These are phyloP conservation scores for Lateolabrax maculatus DNA, from an alignment of 2,797 vertebrate species.

Conservation along the genomic window DNA sequence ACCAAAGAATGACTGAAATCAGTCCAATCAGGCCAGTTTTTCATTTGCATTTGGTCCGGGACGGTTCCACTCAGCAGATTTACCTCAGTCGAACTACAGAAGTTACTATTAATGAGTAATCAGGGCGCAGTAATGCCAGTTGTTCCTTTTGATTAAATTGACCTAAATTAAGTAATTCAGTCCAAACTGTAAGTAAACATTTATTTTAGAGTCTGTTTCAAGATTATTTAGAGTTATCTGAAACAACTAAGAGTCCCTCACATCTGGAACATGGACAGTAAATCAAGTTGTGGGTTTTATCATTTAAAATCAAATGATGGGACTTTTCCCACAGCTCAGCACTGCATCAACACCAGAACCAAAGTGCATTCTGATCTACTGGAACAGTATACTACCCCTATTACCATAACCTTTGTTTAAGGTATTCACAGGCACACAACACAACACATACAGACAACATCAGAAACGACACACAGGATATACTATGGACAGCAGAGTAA, in stretches of 20 bases:
- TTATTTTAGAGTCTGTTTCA: neutral
- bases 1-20: constrained; percentile 47
- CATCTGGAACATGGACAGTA: neutral
- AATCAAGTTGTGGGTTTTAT: neutral
- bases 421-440: too few species aligned
- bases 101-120: constrained; percentile 19
- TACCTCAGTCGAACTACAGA: neutral
- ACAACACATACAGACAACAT: too few species aligned
- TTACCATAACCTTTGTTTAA: too few species aligned
- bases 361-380: too few species aligned
- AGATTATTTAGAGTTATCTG: neutral
- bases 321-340: too few species aligned
- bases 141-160: neutral
- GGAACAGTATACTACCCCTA: too few species aligned
- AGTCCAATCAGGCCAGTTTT: constrained; percentile 44
- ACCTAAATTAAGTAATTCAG: neutral
- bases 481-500: too few species aligned
- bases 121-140: neutral
- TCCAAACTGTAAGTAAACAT: neutral
- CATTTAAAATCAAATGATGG: too few species aligned
- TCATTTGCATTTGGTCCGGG: constrained; percentile 3
- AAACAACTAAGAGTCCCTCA: neutral
- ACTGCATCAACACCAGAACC: too few species aligned
- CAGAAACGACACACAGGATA: too few species aligned
- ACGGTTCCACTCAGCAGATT: constrained; percentile 19